phyloP scores from a whole-genome alignment of 2,797 vertebrate species.

The Eulemur mongoz region DNA sequence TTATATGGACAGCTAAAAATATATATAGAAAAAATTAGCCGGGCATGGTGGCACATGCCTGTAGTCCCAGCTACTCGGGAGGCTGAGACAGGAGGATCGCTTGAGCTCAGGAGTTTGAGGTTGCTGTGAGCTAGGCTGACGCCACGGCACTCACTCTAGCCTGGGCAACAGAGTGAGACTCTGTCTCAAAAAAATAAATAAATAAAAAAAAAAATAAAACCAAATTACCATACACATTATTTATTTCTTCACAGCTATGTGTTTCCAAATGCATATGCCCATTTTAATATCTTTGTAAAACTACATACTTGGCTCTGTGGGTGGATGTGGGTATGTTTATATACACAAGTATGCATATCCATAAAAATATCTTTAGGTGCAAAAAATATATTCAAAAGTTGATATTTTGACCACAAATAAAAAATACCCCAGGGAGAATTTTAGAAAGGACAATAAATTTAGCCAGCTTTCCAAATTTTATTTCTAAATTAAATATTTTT shows the following conservation, averaged over 20 bases:
- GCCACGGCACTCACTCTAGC: too few relatives aligned
- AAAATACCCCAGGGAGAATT: neutral
- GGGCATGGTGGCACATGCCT: too few relatives aligned
- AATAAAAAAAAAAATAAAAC: too few relatives aligned
- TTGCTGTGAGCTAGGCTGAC: too few relatives aligned
- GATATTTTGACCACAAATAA: neutral
- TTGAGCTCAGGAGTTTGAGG: too few relatives aligned
- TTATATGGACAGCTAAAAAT: too few relatives aligned
- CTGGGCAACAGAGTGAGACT: too few relatives aligned
- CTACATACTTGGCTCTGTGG: rapidly evolving
- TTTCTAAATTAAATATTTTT: neutral
- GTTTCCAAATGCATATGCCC: neutral
- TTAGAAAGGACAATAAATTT: neutral
- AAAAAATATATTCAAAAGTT: neutral
- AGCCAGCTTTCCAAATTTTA: neutral
- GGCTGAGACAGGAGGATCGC: too few relatives aligned
- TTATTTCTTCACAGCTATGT: neutral
- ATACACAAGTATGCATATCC: neutral
- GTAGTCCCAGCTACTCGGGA: too few relatives aligned
- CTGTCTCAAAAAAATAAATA: too few relatives aligned
- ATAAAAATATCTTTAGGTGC: neutral
- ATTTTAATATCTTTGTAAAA: neutral
- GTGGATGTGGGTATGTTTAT: neutral
- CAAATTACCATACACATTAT: neutral
- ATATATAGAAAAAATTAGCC: too few relatives aligned